A percentile compares a stretch with the other conserved stretches of the same genome.
Conservation (phyloP, 2,888 invertebrate genomes). For the Himalopsyche japonica region DNA sequence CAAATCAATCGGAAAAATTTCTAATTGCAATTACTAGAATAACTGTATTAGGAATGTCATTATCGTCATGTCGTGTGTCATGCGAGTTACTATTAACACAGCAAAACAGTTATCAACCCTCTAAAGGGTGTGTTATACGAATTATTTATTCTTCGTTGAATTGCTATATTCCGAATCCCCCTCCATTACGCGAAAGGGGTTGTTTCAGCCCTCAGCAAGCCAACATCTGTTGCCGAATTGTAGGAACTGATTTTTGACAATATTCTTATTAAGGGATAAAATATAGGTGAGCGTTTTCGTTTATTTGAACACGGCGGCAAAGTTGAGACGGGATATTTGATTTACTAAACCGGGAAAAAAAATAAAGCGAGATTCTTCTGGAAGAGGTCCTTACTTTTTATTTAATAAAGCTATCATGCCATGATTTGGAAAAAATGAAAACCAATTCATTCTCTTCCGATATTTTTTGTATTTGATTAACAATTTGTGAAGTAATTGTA, state of each 20-base stretch:
- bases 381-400: neutral
- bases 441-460: too few species aligned
- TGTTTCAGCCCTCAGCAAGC: slow-evolving; percentile 2
- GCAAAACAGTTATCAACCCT: slow-evolving; percentile 35
- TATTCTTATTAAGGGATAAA: slow-evolving; percentile 25
- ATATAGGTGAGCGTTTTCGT: neutral
- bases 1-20: neutral
- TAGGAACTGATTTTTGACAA: slow-evolving; percentile 36
- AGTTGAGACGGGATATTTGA: neutral
- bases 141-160: slow-evolving; percentile 33
- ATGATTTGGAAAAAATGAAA: neutral
- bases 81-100: neutral
- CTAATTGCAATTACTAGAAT: neutral
- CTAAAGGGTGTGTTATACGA: slow-evolving; percentile 24
- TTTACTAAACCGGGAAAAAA: neutral
- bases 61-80: neutral
- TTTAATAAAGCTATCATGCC: neutral
- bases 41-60: neutral
- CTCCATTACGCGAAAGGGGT: slow-evolving; percentile 11
- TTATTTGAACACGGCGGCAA: neutral
- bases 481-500: too few species aligned
- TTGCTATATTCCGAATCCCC: slow-evolving; percentile 14
- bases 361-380: neutral
- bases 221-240: slow-evolving; percentile 39
- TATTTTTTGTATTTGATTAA: too few species aligned